Percentiles rank a stretch among this genome's conserved stretches.
Conservation (phyloP, 2,888 invertebrate species). For the Eupithecia tripunctaria region DNA sequence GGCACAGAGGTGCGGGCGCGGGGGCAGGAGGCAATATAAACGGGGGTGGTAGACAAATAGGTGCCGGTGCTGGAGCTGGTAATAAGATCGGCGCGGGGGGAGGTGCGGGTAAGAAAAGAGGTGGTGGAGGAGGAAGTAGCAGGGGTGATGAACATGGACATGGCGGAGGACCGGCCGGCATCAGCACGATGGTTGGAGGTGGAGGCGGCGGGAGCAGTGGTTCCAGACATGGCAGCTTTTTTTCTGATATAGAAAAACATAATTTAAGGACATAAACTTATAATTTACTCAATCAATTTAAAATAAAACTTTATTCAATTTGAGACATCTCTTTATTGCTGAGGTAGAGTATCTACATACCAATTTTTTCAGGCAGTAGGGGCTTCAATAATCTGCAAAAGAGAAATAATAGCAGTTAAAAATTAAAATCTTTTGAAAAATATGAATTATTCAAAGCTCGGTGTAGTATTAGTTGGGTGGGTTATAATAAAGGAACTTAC, state of each 20-base stretch:
- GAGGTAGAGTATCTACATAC: constrained; percentile 46
- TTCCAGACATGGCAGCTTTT: constrained; percentile 48
- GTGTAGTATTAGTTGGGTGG: background rate
- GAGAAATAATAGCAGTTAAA: constrained; percentile 12
- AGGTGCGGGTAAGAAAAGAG: constrained; percentile 44
- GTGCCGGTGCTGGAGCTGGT: constrained; percentile 47
- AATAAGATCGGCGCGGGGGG: constrained; percentile 49
- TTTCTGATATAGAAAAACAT: constrained; percentile 21
- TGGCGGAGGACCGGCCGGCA: constrained; percentile 65
- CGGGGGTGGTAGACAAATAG: constrained; percentile 30
- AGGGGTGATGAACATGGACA: constrained; percentile 54
- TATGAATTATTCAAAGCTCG: background rate
- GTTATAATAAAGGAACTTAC: constrained; percentile 57
- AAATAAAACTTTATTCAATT: background rate
- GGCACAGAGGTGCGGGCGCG: constrained; percentile 38
- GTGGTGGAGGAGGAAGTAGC: constrained; percentile 64
- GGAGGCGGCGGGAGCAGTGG: constrained; percentile 55
- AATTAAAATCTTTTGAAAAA: background rate
- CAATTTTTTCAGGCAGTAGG: constrained; percentile 61
- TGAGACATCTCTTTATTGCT: background rate
- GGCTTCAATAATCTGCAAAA: constrained; percentile 73
- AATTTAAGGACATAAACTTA: background rate
- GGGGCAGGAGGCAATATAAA: constrained; percentile 42
- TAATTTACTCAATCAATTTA: background rate
- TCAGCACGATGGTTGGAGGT: constrained; percentile 66